phyloP scores from a whole-genome alignment of 2,888 invertebrate genomes.

The Lacanobia oleracea region DNA sequence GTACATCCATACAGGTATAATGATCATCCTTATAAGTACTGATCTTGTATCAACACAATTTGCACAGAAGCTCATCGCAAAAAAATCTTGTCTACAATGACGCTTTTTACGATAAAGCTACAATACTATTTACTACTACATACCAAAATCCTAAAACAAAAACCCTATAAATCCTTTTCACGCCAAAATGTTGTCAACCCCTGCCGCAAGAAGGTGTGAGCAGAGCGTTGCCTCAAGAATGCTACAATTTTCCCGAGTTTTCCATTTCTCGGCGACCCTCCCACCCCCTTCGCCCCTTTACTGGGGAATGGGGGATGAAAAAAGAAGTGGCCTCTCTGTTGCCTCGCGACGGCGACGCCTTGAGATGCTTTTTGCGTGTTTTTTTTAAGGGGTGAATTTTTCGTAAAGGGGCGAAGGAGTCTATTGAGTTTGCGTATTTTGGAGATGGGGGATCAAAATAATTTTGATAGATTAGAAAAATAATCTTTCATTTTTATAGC shows the following conservation, averaged over 20 bases:
- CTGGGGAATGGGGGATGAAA: constrained; percentile 78
- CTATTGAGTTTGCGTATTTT: neutral
- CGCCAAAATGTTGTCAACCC: constrained; percentile 74
- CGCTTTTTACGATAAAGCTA: neutral
- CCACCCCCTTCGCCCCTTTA: constrained; percentile 65
- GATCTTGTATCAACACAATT: neutral
- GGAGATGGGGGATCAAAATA: neutral
- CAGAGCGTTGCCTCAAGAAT: constrained; percentile 90
- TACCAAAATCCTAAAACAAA: neutral
- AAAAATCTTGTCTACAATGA: neutral
- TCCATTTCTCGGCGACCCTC: constrained; percentile 88
- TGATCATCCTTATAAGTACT: neutral
- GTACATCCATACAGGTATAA: neutral
- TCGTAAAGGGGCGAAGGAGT: neutral
- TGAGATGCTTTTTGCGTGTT: constrained; percentile 65
- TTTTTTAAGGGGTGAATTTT: constrained; percentile 51
- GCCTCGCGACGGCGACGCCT: constrained; percentile 79
- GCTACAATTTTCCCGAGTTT: constrained; percentile 91
- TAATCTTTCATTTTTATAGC: neutral
- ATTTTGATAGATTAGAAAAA: neutral
- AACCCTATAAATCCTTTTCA: constrained; percentile 30
- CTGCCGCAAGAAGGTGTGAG: constrained; percentile 88
- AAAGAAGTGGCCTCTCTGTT: constrained; percentile 86
- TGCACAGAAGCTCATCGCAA: neutral
- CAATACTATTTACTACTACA: too few species aligned